Percentiles rank a stretch among this genome's conserved stretches.
phyloP scores from a whole-genome alignment of 2,888 invertebrate species.

The Aspidiotus destructor region DNA sequence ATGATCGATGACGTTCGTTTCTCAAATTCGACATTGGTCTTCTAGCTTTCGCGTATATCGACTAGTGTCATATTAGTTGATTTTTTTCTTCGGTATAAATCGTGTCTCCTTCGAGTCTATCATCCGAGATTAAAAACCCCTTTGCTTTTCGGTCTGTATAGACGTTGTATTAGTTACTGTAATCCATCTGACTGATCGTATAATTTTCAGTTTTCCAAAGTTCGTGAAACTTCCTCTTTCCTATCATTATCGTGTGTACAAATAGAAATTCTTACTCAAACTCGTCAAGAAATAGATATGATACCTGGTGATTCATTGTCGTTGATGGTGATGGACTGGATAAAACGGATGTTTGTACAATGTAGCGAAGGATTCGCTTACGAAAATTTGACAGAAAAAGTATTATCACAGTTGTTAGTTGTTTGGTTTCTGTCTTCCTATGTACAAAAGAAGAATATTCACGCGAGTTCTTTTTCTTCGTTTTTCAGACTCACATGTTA shows the following conservation, averaged over 20 bases:
- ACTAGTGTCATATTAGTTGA: too few relatives aligned
- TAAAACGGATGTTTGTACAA: conserved; percentile 43
- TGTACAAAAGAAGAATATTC: too few relatives aligned
- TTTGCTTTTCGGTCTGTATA: background rate
- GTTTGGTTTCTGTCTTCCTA: background rate
- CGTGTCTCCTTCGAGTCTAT: too few relatives aligned
- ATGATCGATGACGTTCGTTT: too few relatives aligned
- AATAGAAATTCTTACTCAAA: conserved; percentile 65
- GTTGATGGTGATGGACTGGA: conserved; percentile 56
- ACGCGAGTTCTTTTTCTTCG: background rate
- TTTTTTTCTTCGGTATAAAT: too few relatives aligned
- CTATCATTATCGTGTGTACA: conserved; percentile 57
- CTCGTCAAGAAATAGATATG: conserved; percentile 54
- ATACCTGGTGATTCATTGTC: conserved; percentile 49
- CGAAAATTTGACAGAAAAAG: conserved; percentile 50
- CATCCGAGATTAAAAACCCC: too few relatives aligned
- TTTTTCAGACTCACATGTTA: conserved; percentile 54
- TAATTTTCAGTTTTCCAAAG: conserved; percentile 23
- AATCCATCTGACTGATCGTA: background rate
- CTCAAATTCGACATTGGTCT: too few relatives aligned
- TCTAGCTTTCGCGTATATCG: too few relatives aligned
- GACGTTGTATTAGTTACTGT: background rate
- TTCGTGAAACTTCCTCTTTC: conserved; percentile 33
- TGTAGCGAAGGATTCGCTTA: conserved; percentile 38
- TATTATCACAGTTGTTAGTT: conserved; percentile 36